Base-by-base conservation (phyloP, 2,888 invertebrate genomes). In the Diloba caeruleocephala region DNA sequence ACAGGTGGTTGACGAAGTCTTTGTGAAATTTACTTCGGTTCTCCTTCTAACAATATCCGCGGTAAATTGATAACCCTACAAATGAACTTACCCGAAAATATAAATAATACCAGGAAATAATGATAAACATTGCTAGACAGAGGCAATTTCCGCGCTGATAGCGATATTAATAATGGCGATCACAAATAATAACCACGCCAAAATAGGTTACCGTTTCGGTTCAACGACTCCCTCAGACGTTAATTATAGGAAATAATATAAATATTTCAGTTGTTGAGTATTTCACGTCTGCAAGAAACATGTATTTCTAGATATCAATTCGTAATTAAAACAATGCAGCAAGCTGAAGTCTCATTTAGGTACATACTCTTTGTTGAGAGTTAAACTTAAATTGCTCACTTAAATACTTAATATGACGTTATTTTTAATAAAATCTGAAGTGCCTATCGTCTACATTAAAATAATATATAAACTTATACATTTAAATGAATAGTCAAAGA, bases 401-500 rank as follows among this genome's bases (percentile, higher is more conserved):
- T n/a, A n/a, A n/a, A n/a, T n/a, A n/a, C n/a, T n/a, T n/a, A n/a
- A n/a, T n/a, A n/a, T n/a, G n/a, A n/a, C n/a, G n/a, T n/a, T n/a
- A n/a, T n/a, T n/a, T n/a, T n/a, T n/a, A n/a, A n/a, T n/a, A n/a
- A n/a, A n/a, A n/a, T n/a, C n/a, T n/a, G n/a, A n/a, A 5, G 19
- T 19, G 19, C 19, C 19, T 19, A 21, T 4, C 7, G 6, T 1
- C 1, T 4, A 21, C 3, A 2, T 4, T 21, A 21, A 4, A 21
- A 4, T 3, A 21, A 5, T 3, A 21, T 21, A 5, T 21, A 21
- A 5, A 26, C 28, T 19, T 36, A 23, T 14, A 33, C 29, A 61
- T 55, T 43, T 34, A 61, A 61, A 48, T 54, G 38, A 61, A 29
- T 43, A 39, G 49, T 61, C 26, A 38, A 55, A 55, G 37, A 55